Base-by-base conservation (phyloP, 2,797 vertebrate species). In the Epinephelus awoara region DNA sequence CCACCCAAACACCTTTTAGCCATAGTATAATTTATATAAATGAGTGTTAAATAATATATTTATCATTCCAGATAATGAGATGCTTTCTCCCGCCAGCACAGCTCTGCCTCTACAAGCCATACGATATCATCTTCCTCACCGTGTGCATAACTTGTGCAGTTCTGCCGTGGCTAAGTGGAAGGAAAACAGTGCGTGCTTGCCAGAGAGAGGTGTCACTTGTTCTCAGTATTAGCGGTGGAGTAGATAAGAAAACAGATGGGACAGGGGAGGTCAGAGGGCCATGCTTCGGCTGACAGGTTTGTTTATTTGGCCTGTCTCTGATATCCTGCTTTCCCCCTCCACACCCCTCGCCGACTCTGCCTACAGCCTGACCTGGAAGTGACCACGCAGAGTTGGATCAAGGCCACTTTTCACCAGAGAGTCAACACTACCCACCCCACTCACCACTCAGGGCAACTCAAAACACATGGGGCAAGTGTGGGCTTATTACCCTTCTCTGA, bases 301-400 rank as follows among this genome's bases (percentile, higher is more conserved):
- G 94, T 95, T 96, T 95, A 95, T 95, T 95, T 95, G 91, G 89
- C 89, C 93, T 94, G 94, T 94, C 93, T 95, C 92, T 94, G 93
- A 94, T 93, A 95, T 96, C 95, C 94, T 94, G 94, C 87, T 85
- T 87, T 79, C 86, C 89, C 77, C 89, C 75, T 78, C 82, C 72
- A 83, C 78, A 62, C 76, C 83, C 82, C 62, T 66, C 62, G 3
- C 80, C n/a, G 50, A 65, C 91, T 86, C 85, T 86, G 87, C 92
- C 89, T 93, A 85, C 78, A 86, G 90, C 78, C 88, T 91, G 88
- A 95, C 93, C 94, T 94, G 92, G 94, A 94, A 94, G 92, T 94
- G 92, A 91, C 92, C 93, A 93, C 17, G 79, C 78, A 82, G 92
- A 80, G 81, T 92, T 82, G 92, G 93, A 93, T 94, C 92, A 94